phyloP scores from a whole-genome alignment of 2,888 invertebrate species.

The Actias luna region DNA sequence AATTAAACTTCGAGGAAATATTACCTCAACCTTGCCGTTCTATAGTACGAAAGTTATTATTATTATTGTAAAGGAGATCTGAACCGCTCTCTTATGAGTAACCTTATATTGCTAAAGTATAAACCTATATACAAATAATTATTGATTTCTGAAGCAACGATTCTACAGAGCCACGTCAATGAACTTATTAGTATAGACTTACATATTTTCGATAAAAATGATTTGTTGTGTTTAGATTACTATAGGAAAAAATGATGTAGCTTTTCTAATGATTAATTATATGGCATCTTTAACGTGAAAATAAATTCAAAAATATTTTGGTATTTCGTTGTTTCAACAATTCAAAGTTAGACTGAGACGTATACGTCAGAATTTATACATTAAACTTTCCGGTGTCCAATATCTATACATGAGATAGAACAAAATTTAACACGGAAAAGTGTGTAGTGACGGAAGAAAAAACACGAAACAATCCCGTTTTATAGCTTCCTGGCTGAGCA shows the following conservation, averaged over 20 bases:
- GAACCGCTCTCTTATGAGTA: no score
- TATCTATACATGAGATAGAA: slow-evolving; percentile 23
- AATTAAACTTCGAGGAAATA: slow-evolving; percentile 67
- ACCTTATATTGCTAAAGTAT: no score
- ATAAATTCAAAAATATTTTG: background rate
- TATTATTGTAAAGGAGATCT: no score
- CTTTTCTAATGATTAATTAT: no score
- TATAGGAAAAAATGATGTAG: no score
- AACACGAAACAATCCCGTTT: slow-evolving; percentile 60
- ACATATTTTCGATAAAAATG: no score
- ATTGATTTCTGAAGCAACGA: no score
- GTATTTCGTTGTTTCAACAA: background rate
- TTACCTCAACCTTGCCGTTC: slow-evolving; percentile 30
- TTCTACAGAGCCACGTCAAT: no score
- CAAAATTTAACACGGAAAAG: slow-evolving; percentile 44
- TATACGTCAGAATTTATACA: background rate
- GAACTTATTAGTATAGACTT: no score
- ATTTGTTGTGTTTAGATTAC: no score
- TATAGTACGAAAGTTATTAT: background rate
- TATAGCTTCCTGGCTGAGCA: slow-evolving; percentile 70
- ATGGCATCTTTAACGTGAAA: background rate
- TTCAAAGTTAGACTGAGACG: background rate
- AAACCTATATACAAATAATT: no score
- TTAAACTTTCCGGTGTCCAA: slow-evolving; percentile 17
- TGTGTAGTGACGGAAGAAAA: slow-evolving; percentile 46